Base-by-base conservation (phyloP, 1,140 invertebrate genomes). In the Leptopilina boulardi region DNA sequence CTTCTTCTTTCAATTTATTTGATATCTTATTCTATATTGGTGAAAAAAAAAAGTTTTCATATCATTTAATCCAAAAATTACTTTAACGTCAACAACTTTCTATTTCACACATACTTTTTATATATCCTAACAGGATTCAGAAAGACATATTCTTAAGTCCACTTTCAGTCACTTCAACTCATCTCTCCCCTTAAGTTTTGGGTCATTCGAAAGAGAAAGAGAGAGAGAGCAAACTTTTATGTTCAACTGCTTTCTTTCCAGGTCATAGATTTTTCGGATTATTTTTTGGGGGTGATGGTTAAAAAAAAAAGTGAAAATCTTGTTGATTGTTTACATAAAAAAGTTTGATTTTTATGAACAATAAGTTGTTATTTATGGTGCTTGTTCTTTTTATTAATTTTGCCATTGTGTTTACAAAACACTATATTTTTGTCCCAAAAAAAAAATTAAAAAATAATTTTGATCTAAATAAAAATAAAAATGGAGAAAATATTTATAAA, bases 61-160 rank as follows among this genome's bases (percentile, higher is more conserved):
- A n/a, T 51, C 47, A 51, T 51, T 51, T 51, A 51, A 51, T 51
- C 47, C n/a, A 51, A 38, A 47, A 51, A 51, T 51, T 51, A 51
- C 47, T 51, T 51, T 51, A 5, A 18, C 13, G 47, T 51, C 47
- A 51, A 18, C 13, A 51, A 18, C 47, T 51, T 51, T 18, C 47
- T 51, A 51, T 51, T 6, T 15, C n/a, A 38, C 3, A 38, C 4
- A 38, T 9, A 38, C 34, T 3, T 6, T 38, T 38, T 8, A n/a
- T 42, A 42, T 1, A 11, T 11, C 10, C 9, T 51, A 51, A 51
- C 47, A 51, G n/a, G 47, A 51, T 51, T 51, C 47, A 6, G n/a
- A 51, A 51, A 51, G 47, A 51, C 47, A 51, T n/a, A n/a, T 51
- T 51, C n/a, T 18, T 51, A 51, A 51, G n/a, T 51, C 47, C 47